A percentile compares a stretch with the other conserved stretches of the same genome.
phyloP scores from a whole-genome alignment of 2,113 vertebrate species.

The Chloropsis cyanopogon region DNA sequence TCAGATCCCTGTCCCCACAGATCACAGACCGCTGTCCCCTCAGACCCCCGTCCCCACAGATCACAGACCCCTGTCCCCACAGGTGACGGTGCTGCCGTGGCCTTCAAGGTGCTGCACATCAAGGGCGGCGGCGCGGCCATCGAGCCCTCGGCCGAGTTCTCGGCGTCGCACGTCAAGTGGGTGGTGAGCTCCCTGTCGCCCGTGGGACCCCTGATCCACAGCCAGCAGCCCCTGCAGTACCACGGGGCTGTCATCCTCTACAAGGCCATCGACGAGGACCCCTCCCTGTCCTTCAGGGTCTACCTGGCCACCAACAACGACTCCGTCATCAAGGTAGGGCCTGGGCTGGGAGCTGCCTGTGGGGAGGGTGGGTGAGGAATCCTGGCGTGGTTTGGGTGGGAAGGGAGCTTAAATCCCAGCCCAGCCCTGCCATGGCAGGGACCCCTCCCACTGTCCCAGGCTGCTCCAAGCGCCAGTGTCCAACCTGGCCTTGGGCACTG shows the following conservation, averaged over 20 bases:
- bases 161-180: conserved; percentile 83
- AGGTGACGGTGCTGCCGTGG: conserved; percentile 67
- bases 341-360: fast-evolving
- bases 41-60: conserved; percentile 40
- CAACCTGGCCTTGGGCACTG: fast-evolving
- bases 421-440: background rate
- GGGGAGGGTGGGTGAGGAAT: fast-evolving
- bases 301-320: conserved; percentile 85
- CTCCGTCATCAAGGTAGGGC: conserved; percentile 81
- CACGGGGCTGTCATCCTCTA: conserved; percentile 84
- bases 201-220: conserved; percentile 81
- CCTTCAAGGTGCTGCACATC: conserved; percentile 84
- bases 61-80: background rate
- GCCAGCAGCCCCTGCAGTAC: conserved; percentile 64
- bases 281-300: conserved; percentile 80
- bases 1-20: no score
- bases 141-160: conserved; percentile 77
- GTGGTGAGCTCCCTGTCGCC: conserved; percentile 84
- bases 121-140: conserved; percentile 67
- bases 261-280: conserved; percentile 70
- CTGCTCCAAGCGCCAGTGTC: fast-evolving
- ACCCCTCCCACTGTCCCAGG: fast-evolving
- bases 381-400: background rate
- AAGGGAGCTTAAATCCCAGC: fast-evolving
- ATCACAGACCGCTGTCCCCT: no score